Base-by-base conservation (phyloP, 2,113 vertebrate species). In the Anolis carolinensis region DNA sequence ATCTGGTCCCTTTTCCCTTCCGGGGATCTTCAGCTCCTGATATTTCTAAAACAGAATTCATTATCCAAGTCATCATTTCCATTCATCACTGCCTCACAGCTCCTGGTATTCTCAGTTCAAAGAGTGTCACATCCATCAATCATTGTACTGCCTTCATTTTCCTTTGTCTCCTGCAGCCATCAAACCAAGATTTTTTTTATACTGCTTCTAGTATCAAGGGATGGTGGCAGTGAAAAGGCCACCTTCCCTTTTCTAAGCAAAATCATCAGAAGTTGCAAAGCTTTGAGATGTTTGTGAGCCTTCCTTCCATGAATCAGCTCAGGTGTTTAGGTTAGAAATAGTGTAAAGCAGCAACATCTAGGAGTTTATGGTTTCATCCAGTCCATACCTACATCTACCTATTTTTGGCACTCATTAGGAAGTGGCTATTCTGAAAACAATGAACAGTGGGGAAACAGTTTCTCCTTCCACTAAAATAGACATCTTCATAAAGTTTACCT, bases 61-160 rank as follows among this genome's bases (percentile, higher is more conserved):
- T 93, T 90, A 93, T 85, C 91, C 89, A 94, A 91, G 90, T 86
- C 92, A 92, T 94, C 91, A 90, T 91, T 93, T 93, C 92, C 93
- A 92, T 94, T 93, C 92, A 93, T 91, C 90, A 91, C 65, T 81
- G 87, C 92, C 95, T 89, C 85, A 59, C 77, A 91, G 89, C 87
- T 84, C 87, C 84, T 79, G 83, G 62, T 89, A 87, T 90, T 91
- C 87, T 88, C 90, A 88, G 91, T 74, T 82, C 91, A 81, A 88
- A 77, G 78, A 83, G 90, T 89, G 83, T 87, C 88, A 75, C 36
- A 86, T 89, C 87, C 86, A 92, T 95, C 94, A 94, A 94, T 95
- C 92, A 92, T 71, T 90, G 90, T 79, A 79, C 91, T 82, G 83
- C 71, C 83, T 79, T 72, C 71, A 86, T 88, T 74, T 87, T 88